Conservation (phyloP, 2,113 vertebrate genomes). For the Muntiacus reevesi region DNA sequence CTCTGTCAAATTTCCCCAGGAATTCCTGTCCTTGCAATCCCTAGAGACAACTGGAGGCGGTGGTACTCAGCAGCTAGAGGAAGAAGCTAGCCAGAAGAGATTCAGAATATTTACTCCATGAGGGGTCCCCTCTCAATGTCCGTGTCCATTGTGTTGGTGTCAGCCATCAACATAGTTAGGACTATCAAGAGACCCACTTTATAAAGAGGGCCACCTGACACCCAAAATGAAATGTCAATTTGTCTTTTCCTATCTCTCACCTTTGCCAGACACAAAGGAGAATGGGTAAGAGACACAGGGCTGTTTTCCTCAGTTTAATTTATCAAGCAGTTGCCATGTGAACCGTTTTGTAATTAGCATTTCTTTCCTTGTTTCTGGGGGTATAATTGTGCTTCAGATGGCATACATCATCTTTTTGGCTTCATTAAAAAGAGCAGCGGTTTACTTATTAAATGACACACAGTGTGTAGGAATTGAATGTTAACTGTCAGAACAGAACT, state of each 20-base stretch:
- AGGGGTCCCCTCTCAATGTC: rapidly evolving
- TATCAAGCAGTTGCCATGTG: background rate
- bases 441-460: background rate
- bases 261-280: background rate
- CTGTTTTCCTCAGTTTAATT: background rate
- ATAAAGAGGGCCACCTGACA: background rate
- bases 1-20: background rate
- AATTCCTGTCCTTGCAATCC: background rate
- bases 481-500: background rate
- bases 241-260: background rate
- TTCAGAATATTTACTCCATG: rapidly evolving
- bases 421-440: background rate
- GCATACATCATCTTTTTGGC: background rate
- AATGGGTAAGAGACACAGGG: background rate
- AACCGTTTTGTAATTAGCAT: background rate
- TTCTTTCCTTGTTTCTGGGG: background rate
- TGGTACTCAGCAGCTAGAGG: background rate
- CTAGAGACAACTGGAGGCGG: rapidly evolving
- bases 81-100: background rate
- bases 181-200: background rate
- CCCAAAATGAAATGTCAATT: rapidly evolving
- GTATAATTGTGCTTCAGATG: background rate
- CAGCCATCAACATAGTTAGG: background rate
- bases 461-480: background rate
- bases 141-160: no score